These are phyloP conservation scores for Megalonaias nervosa DNA, from an alignment of 1,140 invertebrate species.

Conservation along the genomic window DNA sequence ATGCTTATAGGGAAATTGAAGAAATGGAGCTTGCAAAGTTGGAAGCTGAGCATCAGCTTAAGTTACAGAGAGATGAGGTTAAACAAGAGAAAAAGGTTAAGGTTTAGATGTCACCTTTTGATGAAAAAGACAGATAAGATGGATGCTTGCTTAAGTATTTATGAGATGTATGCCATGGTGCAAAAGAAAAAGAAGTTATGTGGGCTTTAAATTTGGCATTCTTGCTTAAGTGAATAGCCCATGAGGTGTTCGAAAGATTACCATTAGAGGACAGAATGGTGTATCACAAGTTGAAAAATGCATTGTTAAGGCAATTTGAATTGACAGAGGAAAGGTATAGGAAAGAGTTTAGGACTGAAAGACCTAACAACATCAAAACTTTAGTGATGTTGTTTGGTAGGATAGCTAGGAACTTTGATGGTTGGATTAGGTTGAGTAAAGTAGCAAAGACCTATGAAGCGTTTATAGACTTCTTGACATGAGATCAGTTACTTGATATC, in stretches of 20 bases:
- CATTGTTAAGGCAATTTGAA: not conserved
- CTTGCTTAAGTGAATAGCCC: not conserved
- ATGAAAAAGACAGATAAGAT: slow-evolving; percentile 4
- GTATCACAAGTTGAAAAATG: not conserved
- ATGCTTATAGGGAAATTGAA: not conserved
- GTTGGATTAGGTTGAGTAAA: not conserved
- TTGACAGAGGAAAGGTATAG: not conserved
- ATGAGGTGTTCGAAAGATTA: not conserved
- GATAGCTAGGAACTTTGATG: not conserved
- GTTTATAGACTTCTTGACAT: no score
- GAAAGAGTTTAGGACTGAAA: not conserved
- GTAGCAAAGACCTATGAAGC: not conserved
- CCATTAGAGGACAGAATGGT: no score
- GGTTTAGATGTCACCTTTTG: slow-evolving; percentile 8
- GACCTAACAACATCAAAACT: not conserved
- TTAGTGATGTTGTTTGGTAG: not conserved
- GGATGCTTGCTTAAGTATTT: slow-evolving; percentile 1
- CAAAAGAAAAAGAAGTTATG: not conserved
- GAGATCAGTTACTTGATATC: not conserved
- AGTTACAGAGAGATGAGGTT: not conserved
- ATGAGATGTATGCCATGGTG: slow-evolving; percentile 6
- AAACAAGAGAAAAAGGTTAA: not conserved
- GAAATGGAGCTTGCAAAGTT: not conserved
- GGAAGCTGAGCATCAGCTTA: not conserved
- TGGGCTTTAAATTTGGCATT: not conserved